Conservation (phyloP, 2,888 invertebrate species). For the Tryphoninae sp. region DNA sequence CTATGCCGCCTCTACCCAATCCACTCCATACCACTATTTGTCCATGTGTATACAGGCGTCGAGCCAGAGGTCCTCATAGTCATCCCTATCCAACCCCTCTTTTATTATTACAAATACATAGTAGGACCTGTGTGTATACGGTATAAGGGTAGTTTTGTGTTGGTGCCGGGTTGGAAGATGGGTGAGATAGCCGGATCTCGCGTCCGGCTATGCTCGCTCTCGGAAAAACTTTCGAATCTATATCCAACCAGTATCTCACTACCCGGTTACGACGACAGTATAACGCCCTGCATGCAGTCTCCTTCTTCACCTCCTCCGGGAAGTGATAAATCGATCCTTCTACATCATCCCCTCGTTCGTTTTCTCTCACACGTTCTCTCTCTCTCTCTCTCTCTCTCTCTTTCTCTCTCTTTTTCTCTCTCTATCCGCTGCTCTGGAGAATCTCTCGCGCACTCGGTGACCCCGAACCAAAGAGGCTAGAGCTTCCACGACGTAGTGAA, state of each 20-base stretch:
- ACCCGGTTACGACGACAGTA: constrained; percentile 57
- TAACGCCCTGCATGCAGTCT: constrained; percentile 59
- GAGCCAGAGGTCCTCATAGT: constrained; percentile 25
- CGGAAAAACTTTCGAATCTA: constrained; percentile 63
- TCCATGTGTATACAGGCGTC: background rate
- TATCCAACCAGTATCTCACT: constrained; percentile 58
- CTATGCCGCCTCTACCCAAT: background rate
- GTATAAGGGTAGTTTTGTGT: background rate
- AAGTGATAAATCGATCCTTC: constrained; percentile 66
- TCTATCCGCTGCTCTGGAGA: constrained; percentile 34
- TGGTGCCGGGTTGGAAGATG: background rate
- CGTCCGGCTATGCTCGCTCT: constrained; percentile 19
- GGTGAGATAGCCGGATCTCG: constrained; percentile 41
- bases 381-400: background rate
- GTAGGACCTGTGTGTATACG: background rate
- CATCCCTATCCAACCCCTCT: constrained; percentile 20
- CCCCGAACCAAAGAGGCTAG: constrained; percentile 45
- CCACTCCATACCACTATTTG: constrained; percentile 12
- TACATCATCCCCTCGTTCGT: constrained; percentile 2
- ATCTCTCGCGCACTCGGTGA: constrained; percentile 53
- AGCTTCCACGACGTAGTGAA: constrained; percentile 26
- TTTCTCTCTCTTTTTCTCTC: constrained; percentile 14
- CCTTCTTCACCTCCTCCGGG: constrained; percentile 49
- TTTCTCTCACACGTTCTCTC: background rate
- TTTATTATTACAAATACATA: constrained; percentile 45